Evolutionary conservation across 1,140 invertebrate species (phyloP).

Genomic region (Gryon sp.): DNA sequence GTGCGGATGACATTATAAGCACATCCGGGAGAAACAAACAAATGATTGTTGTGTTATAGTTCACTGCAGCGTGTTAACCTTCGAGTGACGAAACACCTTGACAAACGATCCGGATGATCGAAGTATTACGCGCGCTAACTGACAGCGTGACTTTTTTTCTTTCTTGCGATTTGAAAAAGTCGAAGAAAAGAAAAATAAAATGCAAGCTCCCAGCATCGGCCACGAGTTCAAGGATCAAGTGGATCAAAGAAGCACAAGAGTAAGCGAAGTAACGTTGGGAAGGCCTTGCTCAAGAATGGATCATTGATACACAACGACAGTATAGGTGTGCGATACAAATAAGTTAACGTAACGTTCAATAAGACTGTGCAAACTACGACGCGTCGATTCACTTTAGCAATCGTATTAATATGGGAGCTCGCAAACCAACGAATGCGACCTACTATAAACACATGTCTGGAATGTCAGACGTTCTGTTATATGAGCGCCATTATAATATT

Average conservation of each 20-base stretch:
- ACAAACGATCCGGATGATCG: conserved; percentile 60
- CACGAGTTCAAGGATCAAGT: conserved; percentile 57
- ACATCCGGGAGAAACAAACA: conserved; percentile 55
- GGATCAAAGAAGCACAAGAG: conserved; percentile 51
- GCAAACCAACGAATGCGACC: conserved; percentile 37
- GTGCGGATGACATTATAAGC: conserved; percentile 46
- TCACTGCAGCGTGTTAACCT: conserved; percentile 42
- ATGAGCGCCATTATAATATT: conserved; percentile 30
- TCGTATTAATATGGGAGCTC: conserved; percentile 45
- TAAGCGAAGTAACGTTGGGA: conserved; percentile 30
- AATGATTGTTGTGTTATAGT: conserved; percentile 54
- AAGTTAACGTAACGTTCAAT: conserved; percentile 24
- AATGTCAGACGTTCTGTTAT: conserved; percentile 32
- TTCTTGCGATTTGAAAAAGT: conserved; percentile 17
- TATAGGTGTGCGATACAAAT: conserved; percentile 36
- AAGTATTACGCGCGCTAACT: conserved; percentile 43
- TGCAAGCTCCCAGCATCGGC: conserved; percentile 39
- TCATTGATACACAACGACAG: conserved; percentile 38
- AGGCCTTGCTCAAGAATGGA: conserved; percentile 51
- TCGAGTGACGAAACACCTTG: conserved; percentile 56
- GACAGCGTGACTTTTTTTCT: conserved; percentile 37
- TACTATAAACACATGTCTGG: conserved; percentile 54
- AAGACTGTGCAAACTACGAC: conserved; percentile 29
- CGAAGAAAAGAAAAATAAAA: conserved; percentile 31
- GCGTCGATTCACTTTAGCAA: conserved; percentile 46